These are phyloP conservation scores for Rhingia campestris DNA, from an alignment of 2,888 invertebrate genomes.

Conservation along the genomic window DNA sequence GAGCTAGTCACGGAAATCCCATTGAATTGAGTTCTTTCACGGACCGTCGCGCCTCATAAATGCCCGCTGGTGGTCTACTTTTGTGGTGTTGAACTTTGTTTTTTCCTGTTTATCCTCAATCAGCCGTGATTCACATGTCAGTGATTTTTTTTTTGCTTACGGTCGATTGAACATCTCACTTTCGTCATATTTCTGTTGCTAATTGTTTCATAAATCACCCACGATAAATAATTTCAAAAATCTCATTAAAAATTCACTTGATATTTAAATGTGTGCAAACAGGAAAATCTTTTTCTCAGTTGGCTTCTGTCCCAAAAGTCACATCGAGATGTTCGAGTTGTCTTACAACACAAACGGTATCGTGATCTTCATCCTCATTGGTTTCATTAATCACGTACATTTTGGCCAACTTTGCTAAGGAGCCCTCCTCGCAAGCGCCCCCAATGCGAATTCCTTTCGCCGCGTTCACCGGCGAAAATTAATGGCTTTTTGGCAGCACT, in stretches of 20 bases:
- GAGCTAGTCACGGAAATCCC: constrained; percentile 63
- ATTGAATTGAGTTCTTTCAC: constrained; percentile 46
- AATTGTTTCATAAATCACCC: constrained; percentile 68
- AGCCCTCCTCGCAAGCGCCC: constrained; percentile 17
- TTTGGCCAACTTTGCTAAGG: constrained; percentile 26
- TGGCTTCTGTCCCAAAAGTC: constrained; percentile 51
- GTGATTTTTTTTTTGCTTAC: constrained; percentile 12
- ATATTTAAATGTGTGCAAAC: constrained; percentile 6
- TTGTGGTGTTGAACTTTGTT: constrained; percentile 28
- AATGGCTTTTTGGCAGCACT: constrained; percentile 63
- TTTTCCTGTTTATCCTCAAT: background rate
- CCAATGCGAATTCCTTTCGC: constrained; percentile 21
- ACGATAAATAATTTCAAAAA: constrained; percentile 60
- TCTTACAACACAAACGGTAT: constrained; percentile 30
- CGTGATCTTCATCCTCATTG: constrained; percentile 46
- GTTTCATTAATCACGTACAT: constrained; percentile 65
- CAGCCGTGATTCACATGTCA: constrained; percentile 43
- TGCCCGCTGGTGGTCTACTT: constrained; percentile 41
- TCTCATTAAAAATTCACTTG: constrained; percentile 63
- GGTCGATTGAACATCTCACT: constrained; percentile 54
- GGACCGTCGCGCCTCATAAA: constrained; percentile 51
- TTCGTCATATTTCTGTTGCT: constrained; percentile 55
- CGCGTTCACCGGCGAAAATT: constrained; percentile 45
- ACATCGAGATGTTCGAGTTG: constrained; percentile 6
- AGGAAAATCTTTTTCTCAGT: constrained; percentile 10